Evolutionary conservation across 2,888 invertebrate species (phyloP), one percentile per base, ranked within the genome.

Genomic region (Tryphoninae sp.): DNA sequence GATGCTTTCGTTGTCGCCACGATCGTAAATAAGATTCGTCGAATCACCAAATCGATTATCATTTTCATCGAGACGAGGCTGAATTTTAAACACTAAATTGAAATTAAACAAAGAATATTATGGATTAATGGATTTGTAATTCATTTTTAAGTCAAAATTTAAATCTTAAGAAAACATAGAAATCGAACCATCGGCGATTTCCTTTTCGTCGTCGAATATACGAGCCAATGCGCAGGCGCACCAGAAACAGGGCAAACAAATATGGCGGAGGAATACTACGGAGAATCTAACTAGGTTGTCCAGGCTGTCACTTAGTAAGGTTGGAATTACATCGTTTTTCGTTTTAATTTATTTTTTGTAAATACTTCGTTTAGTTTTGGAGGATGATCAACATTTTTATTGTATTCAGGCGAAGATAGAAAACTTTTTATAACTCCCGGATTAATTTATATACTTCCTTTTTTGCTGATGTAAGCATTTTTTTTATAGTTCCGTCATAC

Each of bases 221-320:
- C 73, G 80, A 51, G 67, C 78, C 78, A 85, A 85, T 61, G 85
- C 76, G 42, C 81, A 83, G 58, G 83, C 84, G 49, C 86, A 88
- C 86, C 87, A 87, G 19, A 87, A 78, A 65, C 87, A 89, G 55
- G 87, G 86, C 22, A 85, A 71, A 55, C 83, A 86, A 22, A 90
- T 68, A 9, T 59, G 61, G 55, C 77, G 86, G 4, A 87, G 55
- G 4, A 86, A 55, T 22, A 53, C 69, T 16, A 40, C 59, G 16
- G 76, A 68, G 33, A 73, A 55, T 55, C 51, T 59, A 0, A 42
- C 9, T 9, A 80, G 45, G 72, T 67, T 55, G 49, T 77, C 80
- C 80, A 77, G 65, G 19, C 11, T 71, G 42, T 67, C 42, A 51
- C 51, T 49, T 65, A 45, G 3, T 3, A 16, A 51, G 59, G 16